These are phyloP conservation scores for Sylvilagus floridanus DNA, from an alignment of 2,797 vertebrate species.

Conservation along the genomic window DNA sequence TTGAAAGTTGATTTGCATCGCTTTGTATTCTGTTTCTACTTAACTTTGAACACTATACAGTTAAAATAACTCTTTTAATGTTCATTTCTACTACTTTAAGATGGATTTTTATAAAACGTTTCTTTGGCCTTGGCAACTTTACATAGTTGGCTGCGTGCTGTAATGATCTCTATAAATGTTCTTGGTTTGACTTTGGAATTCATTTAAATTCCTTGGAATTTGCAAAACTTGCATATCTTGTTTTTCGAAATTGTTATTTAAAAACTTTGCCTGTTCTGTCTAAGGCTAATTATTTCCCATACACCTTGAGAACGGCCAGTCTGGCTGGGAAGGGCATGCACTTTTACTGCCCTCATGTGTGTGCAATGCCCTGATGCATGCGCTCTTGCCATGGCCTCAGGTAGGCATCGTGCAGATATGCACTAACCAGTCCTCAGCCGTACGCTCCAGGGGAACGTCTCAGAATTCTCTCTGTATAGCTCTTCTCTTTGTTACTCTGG, in stretches of 20 bases:
- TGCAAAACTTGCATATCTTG: neutral
- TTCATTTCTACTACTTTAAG: neutral
- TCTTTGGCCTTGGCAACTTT: neutral
- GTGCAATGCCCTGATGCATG: neutral
- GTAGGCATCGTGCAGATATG: neutral
- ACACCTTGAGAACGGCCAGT: neutral
- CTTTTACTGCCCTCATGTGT: neutral
- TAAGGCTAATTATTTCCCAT: neutral
- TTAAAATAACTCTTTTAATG: neutral
- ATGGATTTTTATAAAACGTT: neutral
- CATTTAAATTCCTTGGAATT: neutral
- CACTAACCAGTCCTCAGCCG: too few relatives aligned
- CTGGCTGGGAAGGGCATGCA: neutral
- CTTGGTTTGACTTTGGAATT: neutral
- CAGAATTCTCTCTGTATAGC: neutral
- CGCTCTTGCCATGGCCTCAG: neutral
- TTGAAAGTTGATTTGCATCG: neutral
- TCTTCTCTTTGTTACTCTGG: neutral
- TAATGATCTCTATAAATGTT: neutral
- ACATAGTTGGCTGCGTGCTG: neutral
- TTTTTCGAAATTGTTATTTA: neutral
- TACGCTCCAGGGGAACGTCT: neutral
- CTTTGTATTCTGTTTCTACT: neutral
- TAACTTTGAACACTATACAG: neutral
- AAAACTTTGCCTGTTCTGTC: neutral